Conservation (phyloP, 2,888 invertebrate genomes). For the Dynastes tityus region DNA sequence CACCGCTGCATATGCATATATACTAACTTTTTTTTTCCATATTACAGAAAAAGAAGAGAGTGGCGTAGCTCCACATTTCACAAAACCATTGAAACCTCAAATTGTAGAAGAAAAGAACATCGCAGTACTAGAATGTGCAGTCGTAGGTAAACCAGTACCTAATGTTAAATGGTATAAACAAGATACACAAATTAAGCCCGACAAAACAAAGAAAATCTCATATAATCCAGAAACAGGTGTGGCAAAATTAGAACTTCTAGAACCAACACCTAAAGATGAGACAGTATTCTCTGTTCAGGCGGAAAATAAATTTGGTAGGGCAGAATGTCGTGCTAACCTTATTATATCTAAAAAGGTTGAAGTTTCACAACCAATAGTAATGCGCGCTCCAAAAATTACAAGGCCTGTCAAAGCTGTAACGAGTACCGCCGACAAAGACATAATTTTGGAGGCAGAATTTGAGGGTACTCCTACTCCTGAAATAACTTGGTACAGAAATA, state of each 20-base stretch:
- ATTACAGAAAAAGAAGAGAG: slow-evolving; percentile 79
- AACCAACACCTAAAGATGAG: slow-evolving; percentile 79
- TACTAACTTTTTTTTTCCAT: slow-evolving; percentile 9
- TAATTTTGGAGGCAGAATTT: slow-evolving; percentile 81
- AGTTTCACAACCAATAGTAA: slow-evolving; percentile 72
- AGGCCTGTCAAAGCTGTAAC: slow-evolving; percentile 85
- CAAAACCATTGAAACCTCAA: slow-evolving; percentile 78
- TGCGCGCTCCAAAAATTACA: slow-evolving; percentile 82
- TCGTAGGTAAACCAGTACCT: slow-evolving; percentile 81
- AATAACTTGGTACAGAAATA: slow-evolving; percentile 90
- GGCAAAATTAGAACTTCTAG: slow-evolving; percentile 77
- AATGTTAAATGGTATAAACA: slow-evolving; percentile 81
- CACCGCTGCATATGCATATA: background rate
- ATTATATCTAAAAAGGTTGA: slow-evolving; percentile 73
- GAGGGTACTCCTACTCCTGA: slow-evolving; percentile 81
- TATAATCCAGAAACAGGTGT: slow-evolving; percentile 78
- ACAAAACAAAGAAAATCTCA: slow-evolving; percentile 73
- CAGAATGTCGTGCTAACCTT: slow-evolving; percentile 83
- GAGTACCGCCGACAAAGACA: slow-evolving; percentile 79
- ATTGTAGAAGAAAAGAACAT: slow-evolving; percentile 77
- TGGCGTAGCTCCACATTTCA: slow-evolving; percentile 79
- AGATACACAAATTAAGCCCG: slow-evolving; percentile 76
- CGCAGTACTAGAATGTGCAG: slow-evolving; percentile 78
- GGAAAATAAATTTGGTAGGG: slow-evolving; percentile 81
- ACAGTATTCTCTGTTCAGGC: slow-evolving; percentile 81